phyloP scores from a whole-genome alignment of 2,888 invertebrate species.

The Trissolcus japonicus region DNA sequence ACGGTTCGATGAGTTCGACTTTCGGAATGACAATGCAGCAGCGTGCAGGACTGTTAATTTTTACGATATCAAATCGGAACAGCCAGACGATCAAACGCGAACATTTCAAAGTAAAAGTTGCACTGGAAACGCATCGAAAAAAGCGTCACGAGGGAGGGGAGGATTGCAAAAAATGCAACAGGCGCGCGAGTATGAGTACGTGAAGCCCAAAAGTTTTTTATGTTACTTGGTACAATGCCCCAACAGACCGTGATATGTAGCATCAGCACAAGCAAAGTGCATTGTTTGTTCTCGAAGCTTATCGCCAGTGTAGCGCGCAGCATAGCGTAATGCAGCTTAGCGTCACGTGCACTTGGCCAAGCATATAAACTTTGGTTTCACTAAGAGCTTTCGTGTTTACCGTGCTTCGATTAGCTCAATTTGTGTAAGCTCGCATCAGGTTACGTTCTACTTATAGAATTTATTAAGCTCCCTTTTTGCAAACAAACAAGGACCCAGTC shows the following conservation, averaged over 20 bases:
- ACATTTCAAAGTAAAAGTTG: slow-evolving; percentile 47
- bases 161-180: slow-evolving; percentile 40
- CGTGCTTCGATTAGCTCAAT: slow-evolving; percentile 58
- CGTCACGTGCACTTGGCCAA: slow-evolving; percentile 58
- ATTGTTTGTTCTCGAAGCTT: slow-evolving; percentile 61
- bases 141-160: background rate
- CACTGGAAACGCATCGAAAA: background rate
- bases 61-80: slow-evolving; percentile 25
- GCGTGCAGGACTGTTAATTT: slow-evolving; percentile 27
- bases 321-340: slow-evolving; percentile 57
- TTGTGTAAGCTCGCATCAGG: slow-evolving; percentile 57
- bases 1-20: slow-evolving; percentile 15
- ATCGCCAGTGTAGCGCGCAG: slow-evolving; percentile 57
- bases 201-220: slow-evolving; percentile 48
- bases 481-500: slow-evolving; percentile 41
- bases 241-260: slow-evolving; percentile 58
- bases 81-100: slow-evolving; percentile 14
- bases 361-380: slow-evolving; percentile 59
- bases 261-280: slow-evolving; percentile 60
- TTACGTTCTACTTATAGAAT: slow-evolving; percentile 55
- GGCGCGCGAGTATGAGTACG: slow-evolving; percentile 42
- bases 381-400: slow-evolving; percentile 59
- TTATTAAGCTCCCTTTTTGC: slow-evolving; percentile 53
- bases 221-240: slow-evolving; percentile 43
- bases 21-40: slow-evolving; percentile 31